phyloP scores from a whole-genome alignment of 2,797 vertebrate species.

The Sciurus carolinensis region DNA sequence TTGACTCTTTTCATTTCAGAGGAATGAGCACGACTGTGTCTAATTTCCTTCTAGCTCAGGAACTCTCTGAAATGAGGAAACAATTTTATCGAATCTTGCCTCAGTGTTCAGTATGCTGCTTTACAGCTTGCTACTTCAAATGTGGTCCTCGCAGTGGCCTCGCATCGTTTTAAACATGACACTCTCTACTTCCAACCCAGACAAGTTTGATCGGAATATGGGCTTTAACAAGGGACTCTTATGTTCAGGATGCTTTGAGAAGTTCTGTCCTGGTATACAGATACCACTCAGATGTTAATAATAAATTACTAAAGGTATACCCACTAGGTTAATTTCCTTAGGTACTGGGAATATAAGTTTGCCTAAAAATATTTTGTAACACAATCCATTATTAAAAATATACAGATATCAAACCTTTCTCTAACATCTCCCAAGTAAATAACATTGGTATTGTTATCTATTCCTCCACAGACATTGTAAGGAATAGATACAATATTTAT shows the following conservation, averaged over 20 bases:
- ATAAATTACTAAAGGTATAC: not conserved
- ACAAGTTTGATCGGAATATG: not conserved
- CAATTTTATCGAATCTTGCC: not conserved
- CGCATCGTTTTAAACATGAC: not conserved
- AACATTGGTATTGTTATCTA: rapidly evolving
- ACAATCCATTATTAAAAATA: not conserved
- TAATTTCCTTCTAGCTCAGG: constrained; percentile 15
- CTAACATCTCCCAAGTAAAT: not conserved
- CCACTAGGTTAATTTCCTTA: not conserved
- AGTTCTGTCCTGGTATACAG: not conserved
- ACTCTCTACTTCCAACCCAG: not conserved
- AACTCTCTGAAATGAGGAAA: constrained; percentile 26
- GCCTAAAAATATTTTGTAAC: not conserved
- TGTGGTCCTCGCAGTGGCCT: not conserved
- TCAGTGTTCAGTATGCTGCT: not conserved
- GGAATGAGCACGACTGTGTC: not conserved
- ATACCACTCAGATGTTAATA: not conserved
- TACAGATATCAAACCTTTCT: not conserved
- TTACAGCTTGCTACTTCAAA: not conserved
- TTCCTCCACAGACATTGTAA: not conserved
- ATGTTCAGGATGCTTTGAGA: not conserved
- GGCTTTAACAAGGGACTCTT: not conserved
- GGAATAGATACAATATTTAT: not conserved
- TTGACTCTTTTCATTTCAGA: not conserved
- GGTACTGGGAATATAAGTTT: not conserved